Evolutionary conservation across 2,113 vertebrate species (phyloP), one percentile per base, ranked within the genome.

Genomic region (Spea bombifrons): DNA sequence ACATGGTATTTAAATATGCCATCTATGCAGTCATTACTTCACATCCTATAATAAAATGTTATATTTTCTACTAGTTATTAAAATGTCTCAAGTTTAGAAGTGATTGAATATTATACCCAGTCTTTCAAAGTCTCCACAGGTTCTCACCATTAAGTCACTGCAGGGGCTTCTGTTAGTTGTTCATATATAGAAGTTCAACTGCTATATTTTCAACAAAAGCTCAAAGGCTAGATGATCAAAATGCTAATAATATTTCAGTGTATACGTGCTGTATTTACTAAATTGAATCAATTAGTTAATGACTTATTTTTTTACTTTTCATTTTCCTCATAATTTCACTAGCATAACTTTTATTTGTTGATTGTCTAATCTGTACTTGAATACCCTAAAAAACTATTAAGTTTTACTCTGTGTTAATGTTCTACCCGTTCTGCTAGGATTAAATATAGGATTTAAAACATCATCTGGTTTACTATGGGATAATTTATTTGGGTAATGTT

Each of bases 11-110:
- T 71, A 71, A 71, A 52, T 71, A 52, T 8, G 53, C 69, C 49
- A 53, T 71, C 49, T 53, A 71, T 53, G 16, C 12, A 48, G 49
- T n/a, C 17, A 71, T 53, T 71, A 71, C 49, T 71, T 17, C 49
- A 71, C 5, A 43, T 50, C n/a, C 49, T 53, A 30, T 53, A 71
- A 71, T 71, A 71, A 17, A 71, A 53, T 71, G n/a, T 71, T 53
- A 17, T 8, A 13, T 71, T 71, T 71, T 52, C 9, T 53, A 16
- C 12, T 71, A 53, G 69, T 71, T 71, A 71, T 71, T 71, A 43
- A 17, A 16, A 71, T 53, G 50, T 49, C 69, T 53, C 30, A 71
- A 55, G 49, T 71, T 53, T 71, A 53, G 7, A 71, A 53, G 16
- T 52, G 69, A 53, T 17, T 71, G 50, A 53, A 71, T 53, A n/a